Evolutionary conservation across 2,888 invertebrate genomes (phyloP).

Genomic region (Hirudinaria manillensis): DNA sequence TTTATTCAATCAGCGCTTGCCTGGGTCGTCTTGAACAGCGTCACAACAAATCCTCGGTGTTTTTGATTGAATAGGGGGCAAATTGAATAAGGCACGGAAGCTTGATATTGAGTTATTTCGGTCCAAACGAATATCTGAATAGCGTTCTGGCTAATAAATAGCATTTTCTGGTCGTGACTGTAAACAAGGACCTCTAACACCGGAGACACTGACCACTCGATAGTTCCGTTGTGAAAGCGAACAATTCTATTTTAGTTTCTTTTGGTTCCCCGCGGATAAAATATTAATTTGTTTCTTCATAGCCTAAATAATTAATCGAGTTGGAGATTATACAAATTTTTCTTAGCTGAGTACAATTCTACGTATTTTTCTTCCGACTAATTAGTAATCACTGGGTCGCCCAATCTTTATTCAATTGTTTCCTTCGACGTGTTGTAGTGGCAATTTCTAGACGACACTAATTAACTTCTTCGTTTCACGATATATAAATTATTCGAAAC

Average conservation of each 20-base stretch:
- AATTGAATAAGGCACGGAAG: slow-evolving; percentile 14
- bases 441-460: neutral
- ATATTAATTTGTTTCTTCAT: no score
- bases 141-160: slow-evolving; percentile 11
- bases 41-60: neutral
- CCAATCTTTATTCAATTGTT: slow-evolving; percentile 6
- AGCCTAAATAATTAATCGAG: neutral
- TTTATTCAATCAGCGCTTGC: no score
- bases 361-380: no score
- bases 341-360: neutral
- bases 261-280: neutral
- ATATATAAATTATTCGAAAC: neutral
- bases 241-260: neutral
- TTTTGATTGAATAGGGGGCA: slow-evolving; percentile 6
- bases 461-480: neutral
- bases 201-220: no score
- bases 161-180: slow-evolving; percentile 8
- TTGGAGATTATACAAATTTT: neutral
- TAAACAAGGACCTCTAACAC: slow-evolving; percentile 3
- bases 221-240: no score
- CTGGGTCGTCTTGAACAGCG: slow-evolving; percentile 1
- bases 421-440: slow-evolving; percentile 14
- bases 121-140: neutral
- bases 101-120: slow-evolving; percentile 13
- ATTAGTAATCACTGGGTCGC: no score